Conservation (phyloP, 2,797 vertebrate species). For the Paguma larvata region DNA sequence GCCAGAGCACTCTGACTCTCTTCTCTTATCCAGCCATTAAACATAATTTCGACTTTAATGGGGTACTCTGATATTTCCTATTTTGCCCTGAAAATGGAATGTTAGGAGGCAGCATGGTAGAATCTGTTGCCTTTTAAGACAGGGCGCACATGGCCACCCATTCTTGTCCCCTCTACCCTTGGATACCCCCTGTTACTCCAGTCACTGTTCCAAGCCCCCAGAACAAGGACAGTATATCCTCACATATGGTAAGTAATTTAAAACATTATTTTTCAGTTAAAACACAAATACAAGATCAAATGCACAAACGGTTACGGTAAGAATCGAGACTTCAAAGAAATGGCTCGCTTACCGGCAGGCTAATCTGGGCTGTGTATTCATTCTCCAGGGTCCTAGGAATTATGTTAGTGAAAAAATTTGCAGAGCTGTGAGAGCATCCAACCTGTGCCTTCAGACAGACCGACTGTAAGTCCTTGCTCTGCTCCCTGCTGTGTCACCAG, state of each 20-base stretch:
- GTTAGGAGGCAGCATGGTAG: not conserved
- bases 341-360: not conserved
- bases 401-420: not conserved
- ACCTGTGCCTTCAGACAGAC: not conserved
- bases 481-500: not conserved
- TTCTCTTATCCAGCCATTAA: not conserved
- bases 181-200: rapidly evolving
- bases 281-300: not conserved
- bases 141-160: rapidly evolving
- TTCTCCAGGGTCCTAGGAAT: not conserved
- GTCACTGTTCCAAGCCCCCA: not conserved
- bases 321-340: not conserved
- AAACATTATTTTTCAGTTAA: not conserved
- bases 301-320: not conserved
- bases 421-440: not conserved
- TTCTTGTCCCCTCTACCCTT: no score
- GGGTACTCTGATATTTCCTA: not conserved
- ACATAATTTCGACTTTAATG: not conserved
- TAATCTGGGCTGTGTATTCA: not conserved
- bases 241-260: not conserved
- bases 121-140: not conserved
- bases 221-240: not conserved
- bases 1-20: rapidly evolving
- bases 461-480: rapidly evolving
- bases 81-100: not conserved